phyloP scores from a whole-genome alignment of 2,888 invertebrate genomes.

The Oxyteleia sp. region DNA sequence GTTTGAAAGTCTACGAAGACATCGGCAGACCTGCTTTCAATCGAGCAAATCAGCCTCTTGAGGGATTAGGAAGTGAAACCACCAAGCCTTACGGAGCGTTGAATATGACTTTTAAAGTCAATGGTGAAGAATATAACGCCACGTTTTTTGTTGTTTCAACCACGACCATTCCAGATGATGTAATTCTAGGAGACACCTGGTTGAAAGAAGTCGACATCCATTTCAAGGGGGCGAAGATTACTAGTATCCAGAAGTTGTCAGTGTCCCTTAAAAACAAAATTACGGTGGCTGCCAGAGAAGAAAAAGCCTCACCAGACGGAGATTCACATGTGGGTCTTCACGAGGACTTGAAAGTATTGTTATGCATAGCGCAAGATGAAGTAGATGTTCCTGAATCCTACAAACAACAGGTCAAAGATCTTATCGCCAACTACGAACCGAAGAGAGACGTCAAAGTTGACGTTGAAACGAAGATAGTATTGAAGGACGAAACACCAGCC shows the following conservation, averaged over 20 bases:
- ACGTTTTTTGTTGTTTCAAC: slow-evolving; percentile 39
- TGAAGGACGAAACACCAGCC: slow-evolving; percentile 78
- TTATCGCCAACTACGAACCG: not conserved
- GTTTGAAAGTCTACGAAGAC: slow-evolving; percentile 23
- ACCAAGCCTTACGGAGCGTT: slow-evolving; percentile 28
- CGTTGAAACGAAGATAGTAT: slow-evolving; percentile 77
- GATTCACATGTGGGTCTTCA: not conserved
- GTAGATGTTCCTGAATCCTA: slow-evolving; percentile 16
- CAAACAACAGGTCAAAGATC: not conserved
- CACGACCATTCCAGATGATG: slow-evolving; percentile 21
- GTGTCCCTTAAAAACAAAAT: not conserved
- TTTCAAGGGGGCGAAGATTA: slow-evolving; percentile 18
- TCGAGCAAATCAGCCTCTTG: slow-evolving; percentile 13
- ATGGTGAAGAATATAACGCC: slow-evolving; percentile 24
- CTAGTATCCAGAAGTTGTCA: slow-evolving; percentile 6
- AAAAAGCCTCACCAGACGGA: not conserved
- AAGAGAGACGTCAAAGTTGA: no score
- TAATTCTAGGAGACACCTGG: slow-evolving; percentile 46
- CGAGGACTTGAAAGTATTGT: slow-evolving; percentile 12
- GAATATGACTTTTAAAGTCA: slow-evolving; percentile 26
- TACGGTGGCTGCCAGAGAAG: not conserved
- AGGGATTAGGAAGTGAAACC: slow-evolving; percentile 18
- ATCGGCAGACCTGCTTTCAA: slow-evolving; percentile 40
- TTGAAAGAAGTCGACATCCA: slow-evolving; percentile 11
- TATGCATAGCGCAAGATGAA: not conserved